Conservation (phyloP, 2,888 invertebrate species). For the Sesia apiformis region DNA sequence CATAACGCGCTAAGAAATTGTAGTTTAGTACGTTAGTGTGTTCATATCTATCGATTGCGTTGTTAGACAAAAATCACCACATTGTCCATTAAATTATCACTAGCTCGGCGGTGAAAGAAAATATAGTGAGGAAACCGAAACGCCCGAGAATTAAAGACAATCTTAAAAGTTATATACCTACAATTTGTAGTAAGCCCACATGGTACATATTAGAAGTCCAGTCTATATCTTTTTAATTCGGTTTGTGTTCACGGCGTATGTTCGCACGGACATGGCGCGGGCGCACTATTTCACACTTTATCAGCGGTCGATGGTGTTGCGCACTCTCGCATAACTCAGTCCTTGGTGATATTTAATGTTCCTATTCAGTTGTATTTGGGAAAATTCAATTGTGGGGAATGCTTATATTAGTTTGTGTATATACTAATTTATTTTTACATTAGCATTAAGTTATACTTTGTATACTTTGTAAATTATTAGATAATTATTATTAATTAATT, state of each 20-base stretch:
- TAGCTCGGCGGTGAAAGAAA: too few species aligned
- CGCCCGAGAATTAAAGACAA: too few species aligned
- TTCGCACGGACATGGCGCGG: conserved; percentile 11
- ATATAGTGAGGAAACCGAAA: too few species aligned
- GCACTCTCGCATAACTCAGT: conserved; percentile 38
- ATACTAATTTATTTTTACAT: background rate
- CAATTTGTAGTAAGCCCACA: too few species aligned
- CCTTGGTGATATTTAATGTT: conserved; percentile 17
- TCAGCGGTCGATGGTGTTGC: conserved; percentile 24
- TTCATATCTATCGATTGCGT: too few species aligned
- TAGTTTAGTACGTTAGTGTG: background rate
- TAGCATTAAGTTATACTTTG: background rate
- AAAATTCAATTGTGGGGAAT: conserved; percentile 1
- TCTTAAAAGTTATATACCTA: too few species aligned
- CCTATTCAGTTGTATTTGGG: conserved; percentile 14
- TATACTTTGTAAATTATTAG: too few species aligned
- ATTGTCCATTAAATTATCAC: too few species aligned
- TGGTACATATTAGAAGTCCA: background rate
- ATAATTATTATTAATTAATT: too few species aligned
- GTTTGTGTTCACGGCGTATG: conserved; percentile 10
- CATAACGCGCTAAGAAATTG: background rate
- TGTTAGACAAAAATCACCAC: too few species aligned
- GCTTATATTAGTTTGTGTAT: background rate
- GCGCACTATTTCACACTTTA: conserved; percentile 49
- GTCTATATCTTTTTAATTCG: background rate